Conservation (phyloP, 2,888 invertebrate species). For the Cosmopolites sordidus region DNA sequence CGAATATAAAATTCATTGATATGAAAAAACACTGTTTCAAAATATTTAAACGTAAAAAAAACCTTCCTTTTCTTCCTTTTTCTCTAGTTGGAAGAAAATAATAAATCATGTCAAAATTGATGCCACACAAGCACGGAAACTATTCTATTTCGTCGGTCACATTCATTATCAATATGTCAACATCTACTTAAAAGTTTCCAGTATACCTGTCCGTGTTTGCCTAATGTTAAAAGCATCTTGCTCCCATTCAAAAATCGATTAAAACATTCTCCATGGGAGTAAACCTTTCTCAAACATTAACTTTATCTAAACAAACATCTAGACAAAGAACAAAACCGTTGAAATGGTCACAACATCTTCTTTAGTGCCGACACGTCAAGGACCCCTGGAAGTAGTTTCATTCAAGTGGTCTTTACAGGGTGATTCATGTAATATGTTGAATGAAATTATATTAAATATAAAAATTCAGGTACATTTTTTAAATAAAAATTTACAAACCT, state of each 20-base stretch:
- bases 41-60: too few species aligned
- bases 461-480: too few species aligned
- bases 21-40: too few species aligned
- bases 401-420: slow-evolving; percentile 11
- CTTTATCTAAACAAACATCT: slow-evolving; percentile 26
- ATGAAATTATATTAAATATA: too few species aligned
- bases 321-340: slow-evolving; percentile 27
- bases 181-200: slow-evolving; percentile 15
- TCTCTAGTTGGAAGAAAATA: too few species aligned
- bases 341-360: slow-evolving; percentile 26
- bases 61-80: too few species aligned
- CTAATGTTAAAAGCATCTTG: slow-evolving; percentile 24
- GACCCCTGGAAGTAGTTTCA: slow-evolving; percentile 15
- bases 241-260: slow-evolving; percentile 26
- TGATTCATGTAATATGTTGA: too few species aligned
- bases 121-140: not conserved
- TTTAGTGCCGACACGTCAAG: slow-evolving; percentile 24
- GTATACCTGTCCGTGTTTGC: slow-evolving; percentile 19
- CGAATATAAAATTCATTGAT: too few species aligned
- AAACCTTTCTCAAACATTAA: slow-evolving; percentile 27
- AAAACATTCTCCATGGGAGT: slow-evolving; percentile 26
- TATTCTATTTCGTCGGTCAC: not conserved
- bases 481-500: too few species aligned
- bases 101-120: not conserved
- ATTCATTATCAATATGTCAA: slow-evolving; percentile 25